Evolutionary conservation across 2,888 invertebrate genomes (phyloP).

Genomic region (Crocallis elinguaria): DNA sequence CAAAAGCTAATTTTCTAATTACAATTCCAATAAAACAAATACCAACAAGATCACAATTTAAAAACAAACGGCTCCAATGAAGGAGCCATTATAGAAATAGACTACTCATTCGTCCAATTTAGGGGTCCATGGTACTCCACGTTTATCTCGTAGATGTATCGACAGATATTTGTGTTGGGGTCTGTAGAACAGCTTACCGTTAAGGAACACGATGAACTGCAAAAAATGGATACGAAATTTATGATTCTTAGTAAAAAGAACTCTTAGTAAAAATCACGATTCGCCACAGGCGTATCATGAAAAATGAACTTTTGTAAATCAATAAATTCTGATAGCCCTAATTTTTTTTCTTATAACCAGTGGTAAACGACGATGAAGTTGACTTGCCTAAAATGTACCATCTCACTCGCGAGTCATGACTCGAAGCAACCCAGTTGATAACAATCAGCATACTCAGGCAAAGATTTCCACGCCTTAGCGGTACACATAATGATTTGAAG

Average conservation of each 20-base stretch:
- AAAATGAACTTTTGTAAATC: no score
- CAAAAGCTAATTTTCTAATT: background rate
- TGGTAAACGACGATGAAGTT: no score
- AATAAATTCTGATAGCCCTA: no score
- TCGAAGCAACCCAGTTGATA: no score
- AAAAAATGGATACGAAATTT: conserved; percentile 14
- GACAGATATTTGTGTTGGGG: conserved; percentile 49
- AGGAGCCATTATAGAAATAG: conserved; percentile 55
- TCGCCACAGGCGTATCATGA: no score
- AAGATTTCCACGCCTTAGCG: no score
- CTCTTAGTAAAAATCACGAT: no score
- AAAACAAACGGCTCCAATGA: conserved; percentile 47
- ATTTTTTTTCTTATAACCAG: no score
- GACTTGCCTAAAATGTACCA: no score
- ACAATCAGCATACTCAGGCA: no score
- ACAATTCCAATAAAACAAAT: conserved; percentile 14
- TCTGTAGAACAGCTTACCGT: conserved; percentile 51
- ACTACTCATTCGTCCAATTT: conserved; percentile 63
- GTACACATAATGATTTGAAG: no score
- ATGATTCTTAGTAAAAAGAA: background rate
- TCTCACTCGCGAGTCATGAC: no score
- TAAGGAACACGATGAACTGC: conserved; percentile 3
- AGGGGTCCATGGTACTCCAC: conserved; percentile 30
- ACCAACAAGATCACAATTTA: conserved; percentile 37
- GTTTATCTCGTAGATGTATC: conserved; percentile 45